A percentile compares a stretch with the other conserved stretches of the same genome.
phyloP scores from a whole-genome alignment of 1,140 invertebrate genomes.

The Drosophila mauritiana region DNA sequence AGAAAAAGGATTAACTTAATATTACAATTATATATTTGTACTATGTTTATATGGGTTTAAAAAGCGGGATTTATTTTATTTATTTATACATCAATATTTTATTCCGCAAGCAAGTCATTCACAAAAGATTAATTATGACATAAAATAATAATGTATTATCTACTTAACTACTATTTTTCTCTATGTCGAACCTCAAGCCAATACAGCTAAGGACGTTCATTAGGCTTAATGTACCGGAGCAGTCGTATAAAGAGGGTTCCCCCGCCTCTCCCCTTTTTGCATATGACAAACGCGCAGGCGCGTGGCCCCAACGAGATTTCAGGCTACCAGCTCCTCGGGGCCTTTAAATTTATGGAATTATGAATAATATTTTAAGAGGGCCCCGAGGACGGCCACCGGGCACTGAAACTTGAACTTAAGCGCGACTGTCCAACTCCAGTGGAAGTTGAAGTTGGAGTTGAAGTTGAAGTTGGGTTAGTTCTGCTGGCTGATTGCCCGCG shows the following conservation, averaged over 20 bases:
- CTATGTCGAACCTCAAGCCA: conserved; percentile 24
- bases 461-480: conserved; percentile 59
- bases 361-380: conserved; percentile 79
- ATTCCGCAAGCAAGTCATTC: too few species aligned
- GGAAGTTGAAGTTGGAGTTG: conserved; percentile 6
- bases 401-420: conserved; percentile 23
- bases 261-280: conserved; percentile 55
- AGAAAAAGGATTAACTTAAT: too few species aligned
- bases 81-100: too few species aligned
- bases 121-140: too few species aligned
- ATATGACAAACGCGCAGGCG: conserved; percentile 77
- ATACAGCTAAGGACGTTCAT: conserved; percentile 75
- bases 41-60: too few species aligned
- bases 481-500: conserved; percentile 70
- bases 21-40: too few species aligned
- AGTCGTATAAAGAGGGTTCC: conserved; percentile 31
- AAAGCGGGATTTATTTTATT: too few species aligned
- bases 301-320: conserved; percentile 49
- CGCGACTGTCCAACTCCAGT: conserved; percentile 22
- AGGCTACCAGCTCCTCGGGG: conserved; percentile 30
- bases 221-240: conserved; percentile 72
- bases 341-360: conserved; percentile 80
- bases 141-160: background rate
- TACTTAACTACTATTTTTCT: background rate
- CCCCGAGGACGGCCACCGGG: conserved; percentile 65